Evolutionary conservation across 2,888 invertebrate genomes (phyloP), one percentile per base, ranked within the genome.

Genomic region (Volucella inflata): DNA sequence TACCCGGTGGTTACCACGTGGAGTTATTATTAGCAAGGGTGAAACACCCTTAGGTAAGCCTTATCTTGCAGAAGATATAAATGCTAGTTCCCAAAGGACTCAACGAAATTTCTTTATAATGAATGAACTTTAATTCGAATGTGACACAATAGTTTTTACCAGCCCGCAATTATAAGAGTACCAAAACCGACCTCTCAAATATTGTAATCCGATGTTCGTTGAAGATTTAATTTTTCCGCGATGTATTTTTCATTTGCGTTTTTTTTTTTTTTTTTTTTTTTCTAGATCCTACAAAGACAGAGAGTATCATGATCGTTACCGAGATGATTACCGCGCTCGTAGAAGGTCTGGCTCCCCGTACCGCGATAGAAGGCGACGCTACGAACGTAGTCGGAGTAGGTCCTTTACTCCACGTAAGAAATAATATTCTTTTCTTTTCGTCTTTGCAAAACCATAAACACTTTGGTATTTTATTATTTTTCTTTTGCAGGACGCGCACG

Each of bases 381-480:
- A 89, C 48, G 89, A 89, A 2, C 89, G 90, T 38, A 89, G 90
- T 79, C 89, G 89, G 64, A 90, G 90, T 87, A 90, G 89, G 64
- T 90, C 92, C 14, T 88, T 88, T 83, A 89, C 90, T 14, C 89
- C 89, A 53, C 89, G 90, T 89, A 90, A 87, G 88, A 80, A 88
- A 82, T 59, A 30, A 62, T 2, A n/a, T n/a, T n/a, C n/a, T 51
- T 21, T 8, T 11, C n/a, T 9, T n/a, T 21, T 57, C 17, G 1
- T 48, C 14, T 46, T 2, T 30, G n/a, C 12, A 40, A 14, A 8
- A 42, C 30, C 1, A 38, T 30, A 17, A 14, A 17, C 30, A 21
- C 30, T 30, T 30, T 30, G 30, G 10, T 10, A 38, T 21, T 10
- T 44, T 21, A 68, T 14, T 21, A 51, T 59, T 44, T 38, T 51